Base-by-base conservation (phyloP, 2,888 invertebrate genomes). In the Danaus chrysippus region DNA sequence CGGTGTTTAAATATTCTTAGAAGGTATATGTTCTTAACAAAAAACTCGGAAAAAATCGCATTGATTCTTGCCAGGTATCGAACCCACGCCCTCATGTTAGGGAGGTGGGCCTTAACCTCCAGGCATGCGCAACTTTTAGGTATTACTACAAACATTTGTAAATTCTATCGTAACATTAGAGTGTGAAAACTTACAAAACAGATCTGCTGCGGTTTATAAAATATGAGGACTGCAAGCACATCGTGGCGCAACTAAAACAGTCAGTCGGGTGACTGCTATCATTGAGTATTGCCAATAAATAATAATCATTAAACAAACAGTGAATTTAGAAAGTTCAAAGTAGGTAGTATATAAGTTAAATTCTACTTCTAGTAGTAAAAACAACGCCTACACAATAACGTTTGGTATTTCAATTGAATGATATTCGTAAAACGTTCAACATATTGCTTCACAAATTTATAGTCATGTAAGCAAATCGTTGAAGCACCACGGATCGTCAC, bases 101-200 rank as follows among this genome's bases (percentile, higher is more conserved):
- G 66, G 68, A 63, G 68, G 68, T 65, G 62, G 66, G 68, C 61
- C 63, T 60, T 63, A 63, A 66, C 69, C 68, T 70, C 69, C 71
- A 71, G 63, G 69, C 64, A 8, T 42, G 15, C 13, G 41, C 12
- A 1, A 55, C 23, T 23, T 3, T 23, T 23, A 23, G 23, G 3
- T 23, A 23, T 23, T 23, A 23, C 23, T 23, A 23, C 23, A 34
- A 34, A 34, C 23, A 34, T 34, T 34, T 34, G 6, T 34, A 5
- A 34, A 34, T 34, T 34, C 23, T 34, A 34, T 34, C 23, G 23
- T 6, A 34, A 34, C 23, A 13, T 46, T 13, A 46, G 1, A 46
- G n/a, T 15, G n/a, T 13, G 46, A 46, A n/a, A 46, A 46, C 46
- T 46, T 46, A n/a, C 46, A n/a, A 46, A 13, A 46, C 46, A n/a